These are phyloP conservation scores for Chrysopa pallens DNA, from an alignment of 1,140 invertebrate species.

Conservation along the genomic window DNA sequence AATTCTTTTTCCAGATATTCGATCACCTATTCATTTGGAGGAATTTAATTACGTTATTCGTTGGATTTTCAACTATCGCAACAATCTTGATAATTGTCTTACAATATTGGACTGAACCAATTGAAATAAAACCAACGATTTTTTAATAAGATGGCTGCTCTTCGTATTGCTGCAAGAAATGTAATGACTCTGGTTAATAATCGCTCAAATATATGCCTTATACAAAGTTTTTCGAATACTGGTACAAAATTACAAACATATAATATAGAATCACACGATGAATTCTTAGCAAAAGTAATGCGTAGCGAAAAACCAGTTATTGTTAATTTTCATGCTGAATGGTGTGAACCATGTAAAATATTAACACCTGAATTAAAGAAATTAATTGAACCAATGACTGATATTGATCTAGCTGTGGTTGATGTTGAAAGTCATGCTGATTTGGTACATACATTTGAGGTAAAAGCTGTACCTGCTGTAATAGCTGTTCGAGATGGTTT, in stretches of 20 bases:
- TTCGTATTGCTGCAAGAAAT: conserved; percentile 6
- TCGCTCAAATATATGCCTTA: conserved; percentile 18
- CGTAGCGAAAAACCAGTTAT: conserved; percentile 65
- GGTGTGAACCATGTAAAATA: conserved; percentile 92
- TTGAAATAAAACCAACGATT: conserved; percentile 16
- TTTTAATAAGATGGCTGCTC: conserved; percentile 3
- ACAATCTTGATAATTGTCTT: conserved; percentile 29
- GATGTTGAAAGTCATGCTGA: conserved; percentile 83
- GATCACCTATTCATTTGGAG: conserved; percentile 36
- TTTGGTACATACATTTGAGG: conserved; percentile 62
- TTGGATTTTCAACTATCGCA: conserved; percentile 25
- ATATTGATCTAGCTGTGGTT: conserved; percentile 75
- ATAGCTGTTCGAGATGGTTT: conserved; percentile 76
- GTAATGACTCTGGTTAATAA: conserved; percentile 4
- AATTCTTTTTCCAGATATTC: conserved; percentile 27
- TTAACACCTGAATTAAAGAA: conserved; percentile 78
- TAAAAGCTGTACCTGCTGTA: conserved; percentile 82
- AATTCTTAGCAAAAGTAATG: conserved; percentile 51
- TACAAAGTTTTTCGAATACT: conserved; percentile 12
- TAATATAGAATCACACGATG: conserved; percentile 32
- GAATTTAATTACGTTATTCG: conserved; percentile 24
- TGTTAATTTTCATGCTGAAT: conserved; percentile 77
- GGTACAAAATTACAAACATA: conserved; percentile 25
- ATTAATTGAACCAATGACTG: conserved; percentile 53
- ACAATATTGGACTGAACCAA: conserved; percentile 26